phyloP scores from a whole-genome alignment of 2,113 vertebrate genomes.

The Paralichthys olivaceus region DNA sequence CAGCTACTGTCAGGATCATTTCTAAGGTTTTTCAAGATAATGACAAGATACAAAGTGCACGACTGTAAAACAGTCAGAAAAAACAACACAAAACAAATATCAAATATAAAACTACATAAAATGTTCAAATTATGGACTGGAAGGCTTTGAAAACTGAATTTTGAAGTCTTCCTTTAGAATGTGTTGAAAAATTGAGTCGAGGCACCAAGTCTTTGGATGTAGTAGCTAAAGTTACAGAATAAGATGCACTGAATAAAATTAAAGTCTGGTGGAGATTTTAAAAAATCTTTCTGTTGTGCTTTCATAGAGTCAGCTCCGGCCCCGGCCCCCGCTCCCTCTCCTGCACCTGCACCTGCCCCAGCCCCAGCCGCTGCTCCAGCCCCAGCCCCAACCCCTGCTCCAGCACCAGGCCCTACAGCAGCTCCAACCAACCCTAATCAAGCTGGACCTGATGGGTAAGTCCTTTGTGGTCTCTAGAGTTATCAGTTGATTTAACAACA shows the following conservation, averaged over 20 bases:
- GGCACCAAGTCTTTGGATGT: no score
- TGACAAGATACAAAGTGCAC: no score
- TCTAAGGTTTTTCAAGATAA: no score
- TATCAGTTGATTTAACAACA: not conserved
- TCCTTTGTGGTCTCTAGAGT: not conserved
- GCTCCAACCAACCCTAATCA: constrained; percentile 43
- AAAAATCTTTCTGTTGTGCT: not conserved
- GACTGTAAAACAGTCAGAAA: no score
- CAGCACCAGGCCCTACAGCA: constrained; percentile 13
- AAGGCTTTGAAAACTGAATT: not conserved
- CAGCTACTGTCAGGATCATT: no score
- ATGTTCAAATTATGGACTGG: not conserved
- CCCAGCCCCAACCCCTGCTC: not conserved
- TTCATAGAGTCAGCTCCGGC: not conserved
- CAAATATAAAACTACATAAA: not conserved
- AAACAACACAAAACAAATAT: not conserved
- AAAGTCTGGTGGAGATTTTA: not conserved
- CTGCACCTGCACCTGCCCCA: fast-evolving
- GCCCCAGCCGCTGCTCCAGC: not conserved
- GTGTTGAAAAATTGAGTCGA: no score
- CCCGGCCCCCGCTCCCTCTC: constrained; percentile 14
- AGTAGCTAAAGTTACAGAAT: no score
- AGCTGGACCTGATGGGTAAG: constrained; percentile 61
- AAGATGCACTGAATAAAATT: not conserved
- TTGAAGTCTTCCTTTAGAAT: not conserved